These are phyloP conservation scores for Scortum barcoo DNA, from an alignment of 2,113 vertebrate genomes.

Conservation along the genomic window DNA sequence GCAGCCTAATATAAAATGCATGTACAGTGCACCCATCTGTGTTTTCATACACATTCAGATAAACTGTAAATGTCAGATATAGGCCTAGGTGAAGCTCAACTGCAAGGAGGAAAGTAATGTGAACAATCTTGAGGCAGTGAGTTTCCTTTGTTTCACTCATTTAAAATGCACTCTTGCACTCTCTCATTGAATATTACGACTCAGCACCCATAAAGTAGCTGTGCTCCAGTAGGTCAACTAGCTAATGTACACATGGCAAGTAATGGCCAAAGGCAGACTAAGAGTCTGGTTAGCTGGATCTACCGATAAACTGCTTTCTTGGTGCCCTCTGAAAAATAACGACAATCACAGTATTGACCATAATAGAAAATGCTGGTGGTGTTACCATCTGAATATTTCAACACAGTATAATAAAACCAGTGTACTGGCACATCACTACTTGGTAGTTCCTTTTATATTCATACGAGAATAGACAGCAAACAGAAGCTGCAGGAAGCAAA, in stretches of 20 bases:
- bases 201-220: background rate
- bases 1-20: no score
- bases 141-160: background rate
- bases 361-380: background rate
- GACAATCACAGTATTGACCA: background rate
- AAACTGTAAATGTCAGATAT: no score
- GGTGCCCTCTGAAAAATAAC: background rate
- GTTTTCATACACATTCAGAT: background rate
- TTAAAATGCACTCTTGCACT: background rate
- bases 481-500: conserved; percentile 16
- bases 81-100: background rate
- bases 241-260: background rate
- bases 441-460: conserved; percentile 10
- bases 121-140: background rate
- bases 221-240: background rate
- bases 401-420: background rate
- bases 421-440: background rate
- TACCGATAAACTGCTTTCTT: background rate
- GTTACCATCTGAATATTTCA: background rate
- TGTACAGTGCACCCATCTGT: background rate
- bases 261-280: background rate
- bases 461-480: conserved; percentile 22
- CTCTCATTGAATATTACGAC: background rate
- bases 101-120: background rate
- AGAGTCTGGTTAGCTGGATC: background rate